These are phyloP conservation scores for Pelobates fuscus DNA, from an alignment of 2,113 vertebrate genomes.

Conservation along the genomic window DNA sequence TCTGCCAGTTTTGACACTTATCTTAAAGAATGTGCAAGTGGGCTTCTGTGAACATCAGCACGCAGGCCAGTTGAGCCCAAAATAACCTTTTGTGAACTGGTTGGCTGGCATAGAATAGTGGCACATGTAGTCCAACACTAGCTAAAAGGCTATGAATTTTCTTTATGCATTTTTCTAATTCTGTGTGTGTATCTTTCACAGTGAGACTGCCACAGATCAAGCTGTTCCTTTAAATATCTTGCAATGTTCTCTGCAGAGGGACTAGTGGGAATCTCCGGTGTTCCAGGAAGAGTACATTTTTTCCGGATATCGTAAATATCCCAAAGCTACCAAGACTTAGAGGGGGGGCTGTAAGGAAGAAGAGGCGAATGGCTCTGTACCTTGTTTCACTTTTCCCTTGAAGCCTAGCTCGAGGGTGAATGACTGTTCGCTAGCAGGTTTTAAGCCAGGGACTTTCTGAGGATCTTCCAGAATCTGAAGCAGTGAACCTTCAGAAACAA, in stretches of 20 bases:
- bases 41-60: no score
- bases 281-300: constrained; percentile 10
- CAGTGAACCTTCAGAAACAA: not conserved
- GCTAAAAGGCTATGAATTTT: no score
- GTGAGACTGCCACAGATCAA: not conserved
- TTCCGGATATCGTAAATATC: not conserved
- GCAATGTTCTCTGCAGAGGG: not conserved
- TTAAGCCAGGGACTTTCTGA: constrained; percentile 10
- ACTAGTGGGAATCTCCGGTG: not conserved
- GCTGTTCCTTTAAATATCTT: not conserved
- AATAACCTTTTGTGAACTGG: no score
- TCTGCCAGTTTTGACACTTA: no score
- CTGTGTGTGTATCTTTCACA: not conserved
- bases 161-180: no score
- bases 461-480: no score
- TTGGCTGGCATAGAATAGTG: no score
- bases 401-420: not conserved
- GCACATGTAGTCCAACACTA: no score
- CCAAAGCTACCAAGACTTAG: not conserved
- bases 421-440: not conserved
- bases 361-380: not conserved
- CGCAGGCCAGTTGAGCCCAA: no score
- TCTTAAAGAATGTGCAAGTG: no score
- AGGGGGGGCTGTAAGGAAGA: not conserved
- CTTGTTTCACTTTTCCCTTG: not conserved